phyloP scores from a whole-genome alignment of 2,113 vertebrate species.

The Nibea coibor region DNA sequence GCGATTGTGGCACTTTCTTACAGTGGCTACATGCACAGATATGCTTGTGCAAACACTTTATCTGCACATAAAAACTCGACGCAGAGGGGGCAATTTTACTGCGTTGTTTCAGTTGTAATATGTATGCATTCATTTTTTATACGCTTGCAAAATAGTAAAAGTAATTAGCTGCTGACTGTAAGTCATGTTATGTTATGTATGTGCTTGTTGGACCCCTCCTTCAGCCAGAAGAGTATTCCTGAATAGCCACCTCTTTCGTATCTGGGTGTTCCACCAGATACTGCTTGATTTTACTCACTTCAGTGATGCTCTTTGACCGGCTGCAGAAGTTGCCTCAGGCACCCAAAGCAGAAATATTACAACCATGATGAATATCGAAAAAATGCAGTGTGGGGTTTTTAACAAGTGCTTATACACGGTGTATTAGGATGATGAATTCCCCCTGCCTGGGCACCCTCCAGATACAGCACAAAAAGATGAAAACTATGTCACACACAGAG shows the following conservation, averaged over 20 bases:
- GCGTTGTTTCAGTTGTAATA: constrained; percentile 6
- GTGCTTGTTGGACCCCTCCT: constrained; percentile 18
- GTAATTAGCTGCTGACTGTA: neutral
- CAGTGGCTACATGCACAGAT: neutral
- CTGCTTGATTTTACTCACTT: constrained; percentile 59
- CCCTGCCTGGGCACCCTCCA: constrained; percentile 59
- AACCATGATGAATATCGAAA: constrained; percentile 70
- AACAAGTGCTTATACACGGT: constrained; percentile 72
- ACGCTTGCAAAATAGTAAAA: neutral
- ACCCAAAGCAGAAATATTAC: constrained; percentile 63
- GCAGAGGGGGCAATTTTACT: neutral
- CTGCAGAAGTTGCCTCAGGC: constrained; percentile 58
- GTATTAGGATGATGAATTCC: constrained; percentile 75
- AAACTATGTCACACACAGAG: constrained; percentile 53
- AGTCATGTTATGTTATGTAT: neutral
- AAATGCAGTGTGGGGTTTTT: constrained; percentile 73
- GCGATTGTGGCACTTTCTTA: neutral
- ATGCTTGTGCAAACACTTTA: neutral
- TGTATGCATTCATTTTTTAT: constrained; percentile 11
- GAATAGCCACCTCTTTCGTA: constrained; percentile 49
- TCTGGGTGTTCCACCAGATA: constrained; percentile 52
- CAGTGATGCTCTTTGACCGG: constrained; percentile 60
- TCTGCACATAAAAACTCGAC: neutral
- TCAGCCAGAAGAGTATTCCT: constrained; percentile 37
- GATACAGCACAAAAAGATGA: constrained; percentile 55